Conservation (phyloP, 2,888 invertebrate species). For the Calameuta pallipes region DNA sequence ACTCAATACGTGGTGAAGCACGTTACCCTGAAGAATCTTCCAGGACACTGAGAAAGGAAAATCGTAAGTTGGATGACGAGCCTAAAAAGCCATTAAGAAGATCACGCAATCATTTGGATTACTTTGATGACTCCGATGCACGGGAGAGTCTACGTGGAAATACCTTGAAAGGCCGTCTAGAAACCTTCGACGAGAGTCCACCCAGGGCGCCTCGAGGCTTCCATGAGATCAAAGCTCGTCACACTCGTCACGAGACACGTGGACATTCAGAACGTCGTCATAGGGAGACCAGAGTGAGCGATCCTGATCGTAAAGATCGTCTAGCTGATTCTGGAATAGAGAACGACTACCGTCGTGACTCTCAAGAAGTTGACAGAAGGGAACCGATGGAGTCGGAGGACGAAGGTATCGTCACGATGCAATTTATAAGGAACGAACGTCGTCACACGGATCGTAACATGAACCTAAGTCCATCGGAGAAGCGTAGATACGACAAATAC, state of each 20-base stretch:
- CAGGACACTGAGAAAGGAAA: constrained; percentile 47
- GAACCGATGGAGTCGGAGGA: constrained; percentile 73
- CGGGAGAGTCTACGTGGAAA: constrained; percentile 47
- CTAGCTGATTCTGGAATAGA: constrained; percentile 85
- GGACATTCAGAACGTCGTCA: constrained; percentile 57
- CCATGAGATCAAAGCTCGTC: constrained; percentile 59
- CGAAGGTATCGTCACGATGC: constrained; percentile 76
- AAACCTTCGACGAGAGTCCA: constrained; percentile 53
- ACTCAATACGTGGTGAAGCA: constrained; percentile 51
- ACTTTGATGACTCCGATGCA: constrained; percentile 59
- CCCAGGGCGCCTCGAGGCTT: constrained; percentile 49
- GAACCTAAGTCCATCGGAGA: constrained; percentile 57
- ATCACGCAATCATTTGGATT: constrained; percentile 52
- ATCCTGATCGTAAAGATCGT: constrained; percentile 71
- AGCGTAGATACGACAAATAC: constrained; percentile 53
- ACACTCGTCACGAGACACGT: constrained; percentile 66
- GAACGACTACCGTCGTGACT: constrained; percentile 82
- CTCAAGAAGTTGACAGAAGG: constrained; percentile 63
- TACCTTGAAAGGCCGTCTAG: constrained; percentile 38
- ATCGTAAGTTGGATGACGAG: constrained; percentile 47
- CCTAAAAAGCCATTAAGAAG: constrained; percentile 53
- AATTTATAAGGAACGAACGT: constrained; percentile 79
- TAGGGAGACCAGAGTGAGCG: constrained; percentile 61
- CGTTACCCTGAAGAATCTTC: constrained; percentile 45
- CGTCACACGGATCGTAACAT: constrained; percentile 78